Evolutionary conservation across 2,797 vertebrate genomes (phyloP).

Genomic region (Apogon talboti): DNA sequence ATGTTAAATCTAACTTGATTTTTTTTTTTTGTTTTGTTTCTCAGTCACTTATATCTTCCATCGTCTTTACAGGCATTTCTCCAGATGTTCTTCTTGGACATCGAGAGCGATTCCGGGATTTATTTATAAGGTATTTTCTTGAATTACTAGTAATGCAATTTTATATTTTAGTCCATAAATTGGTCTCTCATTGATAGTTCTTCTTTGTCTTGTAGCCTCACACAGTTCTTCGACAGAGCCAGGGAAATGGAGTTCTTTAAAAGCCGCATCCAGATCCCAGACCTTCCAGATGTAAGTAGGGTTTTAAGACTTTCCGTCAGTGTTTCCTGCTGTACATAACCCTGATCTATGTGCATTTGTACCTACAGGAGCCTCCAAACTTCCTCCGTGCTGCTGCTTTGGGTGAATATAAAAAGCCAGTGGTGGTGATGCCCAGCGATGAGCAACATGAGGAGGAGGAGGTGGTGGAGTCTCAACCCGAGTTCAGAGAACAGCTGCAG

Average conservation of each 20-base stretch:
- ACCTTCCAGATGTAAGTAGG: slow-evolving; percentile 91
- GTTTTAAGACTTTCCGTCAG: not conserved
- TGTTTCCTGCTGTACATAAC: not conserved
- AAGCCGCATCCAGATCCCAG: slow-evolving; percentile 92
- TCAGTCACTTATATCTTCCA: not conserved
- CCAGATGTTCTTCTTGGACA: slow-evolving; percentile 94
- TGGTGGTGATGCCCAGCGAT: slow-evolving; percentile 88
- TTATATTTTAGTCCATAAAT: not conserved
- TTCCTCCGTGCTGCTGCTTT: slow-evolving; percentile 94
- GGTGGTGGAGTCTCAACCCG: slow-evolving; percentile 57
- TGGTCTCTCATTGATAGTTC: not conserved
- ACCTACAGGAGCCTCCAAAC: slow-evolving; percentile 90
- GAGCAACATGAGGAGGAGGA: slow-evolving; percentile 71
- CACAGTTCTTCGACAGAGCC: slow-evolving; percentile 93
- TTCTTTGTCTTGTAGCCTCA: slow-evolving; percentile 83
- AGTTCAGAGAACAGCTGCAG: slow-evolving; percentile 41
- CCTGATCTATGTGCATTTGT: not conserved
- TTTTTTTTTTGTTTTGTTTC: too few species aligned
- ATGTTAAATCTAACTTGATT: accelerated
- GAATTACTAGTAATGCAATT: too few species aligned
- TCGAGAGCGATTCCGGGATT: slow-evolving; percentile 93
- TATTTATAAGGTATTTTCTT: slow-evolving; percentile 88
- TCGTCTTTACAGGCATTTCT: slow-evolving; percentile 84
- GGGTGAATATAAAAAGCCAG: slow-evolving; percentile 92
- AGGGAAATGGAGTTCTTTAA: slow-evolving; percentile 98